Base-by-base conservation (phyloP, 2,113 vertebrate genomes). In the Oncorhynchus keta region DNA sequence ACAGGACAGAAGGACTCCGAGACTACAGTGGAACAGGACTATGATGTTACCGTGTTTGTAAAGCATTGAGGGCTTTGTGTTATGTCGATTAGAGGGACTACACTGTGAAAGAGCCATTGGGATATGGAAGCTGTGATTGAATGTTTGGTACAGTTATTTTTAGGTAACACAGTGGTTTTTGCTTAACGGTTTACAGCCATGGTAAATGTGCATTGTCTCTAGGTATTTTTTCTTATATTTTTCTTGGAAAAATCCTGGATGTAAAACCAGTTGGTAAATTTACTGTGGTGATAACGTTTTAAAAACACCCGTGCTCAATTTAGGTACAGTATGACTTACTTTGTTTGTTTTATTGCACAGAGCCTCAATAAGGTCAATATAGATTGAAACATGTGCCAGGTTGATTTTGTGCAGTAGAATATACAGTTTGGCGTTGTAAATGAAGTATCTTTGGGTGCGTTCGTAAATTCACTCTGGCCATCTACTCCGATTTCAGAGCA, bases 21-120 rank as follows among this genome's bases (percentile, higher is more conserved):
- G 30, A 68, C 73, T 39, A 28, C 67, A 16, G 35, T 12, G 16
- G 59, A 77, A 13, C 61, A 69, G 8, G 81, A 85, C 71, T 84
- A 87, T 73, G 80, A 57, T 4, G 66, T 75, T 32, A 74, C 79
- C 67, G 81, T 80, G 49, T 84, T 89, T 77, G 64, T 80, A 68
- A 81, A 84, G 30, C 80, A 82, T 73, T 80, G 70, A 82, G 18
- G 18, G 59, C 16, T 62, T 55, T 8, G 18, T 22, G 20, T 62
- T 11, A 7, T 22, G 13, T 62, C 2, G n/a, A 22, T 62, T 16
- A 61, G 14, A 49, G 20, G 5, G 77, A 67, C 71, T 32, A 68
- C 48, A 78, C 72, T 78, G 69, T 82, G 68, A 78, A 77, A 22
- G 39, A 45, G 51, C 16, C 14, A 55, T 55, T 55, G 14, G 14